Evolutionary conservation across 2,797 vertebrate species (phyloP), one percentile per base, ranked within the genome.

Genomic region (Lepidocolaptes lacrymiger): DNA sequence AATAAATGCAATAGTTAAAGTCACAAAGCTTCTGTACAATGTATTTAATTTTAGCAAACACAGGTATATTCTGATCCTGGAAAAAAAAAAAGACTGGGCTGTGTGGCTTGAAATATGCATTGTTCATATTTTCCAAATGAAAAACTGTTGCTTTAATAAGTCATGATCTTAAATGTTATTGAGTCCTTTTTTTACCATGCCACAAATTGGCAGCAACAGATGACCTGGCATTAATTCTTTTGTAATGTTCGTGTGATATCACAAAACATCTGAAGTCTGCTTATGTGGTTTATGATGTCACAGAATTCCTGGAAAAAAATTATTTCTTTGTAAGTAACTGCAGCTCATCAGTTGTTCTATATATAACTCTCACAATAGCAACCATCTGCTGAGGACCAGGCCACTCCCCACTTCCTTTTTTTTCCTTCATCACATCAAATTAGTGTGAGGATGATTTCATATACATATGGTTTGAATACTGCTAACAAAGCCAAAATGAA

Each of bases 341-440:
- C 54, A 27, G 59, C 84, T 95, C 95, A 84, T 89, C 68, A 91
- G 74, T 80, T 80, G 30, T 69, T 93, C 91, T 96, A 86, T 90
- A 94, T 95, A 92, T 95, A 96, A 72, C 93, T 74, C 95, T 75
- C 80, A 84, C 84, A 97, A 96, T 91, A 97, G 73, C 73, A 95
- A 66, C 74, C 91, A 88, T 85, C 96, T 93, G 81, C 95, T 90
- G 71, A 85, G 51, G 96, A 63, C 13, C 49, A 89, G 56, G 68
- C 63, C 80, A 67, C 92, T 92, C 84, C 91, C 16, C 59, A 81
- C 48, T 77, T 74, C 79, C 87, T 84, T 44, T 93, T 71, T 83
- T 71, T 85, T 28, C 37, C 64, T 91, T 92, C 87, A 90, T 87
- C 91, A 49, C 85, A 75, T 93, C 86, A 83, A 95, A 91, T 95